These are phyloP conservation scores for Athalia rosae DNA, from an alignment of 2,888 invertebrate species.

Conservation along the genomic window DNA sequence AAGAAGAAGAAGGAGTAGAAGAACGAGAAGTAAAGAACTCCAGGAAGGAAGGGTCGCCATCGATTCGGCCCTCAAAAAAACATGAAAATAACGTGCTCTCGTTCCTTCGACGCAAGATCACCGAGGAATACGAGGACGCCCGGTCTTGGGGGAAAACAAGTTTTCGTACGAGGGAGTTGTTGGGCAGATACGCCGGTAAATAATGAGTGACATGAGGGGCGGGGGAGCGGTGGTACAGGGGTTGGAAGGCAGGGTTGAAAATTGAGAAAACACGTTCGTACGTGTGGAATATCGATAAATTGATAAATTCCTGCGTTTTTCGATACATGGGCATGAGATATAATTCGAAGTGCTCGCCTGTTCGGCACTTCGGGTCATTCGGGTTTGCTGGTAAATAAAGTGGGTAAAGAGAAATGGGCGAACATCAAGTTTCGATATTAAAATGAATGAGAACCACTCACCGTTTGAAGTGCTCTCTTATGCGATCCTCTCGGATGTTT, in stretches of 20 bases:
- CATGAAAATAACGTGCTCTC: neutral
- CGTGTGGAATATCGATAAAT: too few relatives aligned
- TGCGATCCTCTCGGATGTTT: slow-evolving; percentile 98
- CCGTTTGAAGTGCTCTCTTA: slow-evolving; percentile 98
- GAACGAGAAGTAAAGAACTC: neutral
- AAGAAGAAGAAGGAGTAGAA: neutral
- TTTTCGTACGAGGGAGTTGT: neutral
- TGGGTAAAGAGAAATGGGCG: slow-evolving; percentile 40
- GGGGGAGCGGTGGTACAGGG: too few relatives aligned
- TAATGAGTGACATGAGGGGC: too few relatives aligned
- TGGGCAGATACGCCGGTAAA: too few relatives aligned
- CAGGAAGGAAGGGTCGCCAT: slow-evolving; percentile 26
- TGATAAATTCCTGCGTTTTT: too few relatives aligned
- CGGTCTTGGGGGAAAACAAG: slow-evolving; percentile 1
- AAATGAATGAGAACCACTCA: slow-evolving; percentile 74
- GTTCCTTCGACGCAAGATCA: too few relatives aligned
- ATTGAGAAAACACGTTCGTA: too few relatives aligned
- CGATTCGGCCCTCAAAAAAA: neutral
- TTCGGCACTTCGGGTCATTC: too few relatives aligned
- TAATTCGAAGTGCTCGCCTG: too few relatives aligned
- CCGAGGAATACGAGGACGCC: too few relatives aligned
- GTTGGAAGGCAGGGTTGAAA: too few relatives aligned
- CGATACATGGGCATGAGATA: too few relatives aligned
- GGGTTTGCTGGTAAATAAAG: neutral
- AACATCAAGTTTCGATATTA: slow-evolving; percentile 19